Conservation (phyloP, 2,797 vertebrate species). For the Holocentrus rufus region DNA sequence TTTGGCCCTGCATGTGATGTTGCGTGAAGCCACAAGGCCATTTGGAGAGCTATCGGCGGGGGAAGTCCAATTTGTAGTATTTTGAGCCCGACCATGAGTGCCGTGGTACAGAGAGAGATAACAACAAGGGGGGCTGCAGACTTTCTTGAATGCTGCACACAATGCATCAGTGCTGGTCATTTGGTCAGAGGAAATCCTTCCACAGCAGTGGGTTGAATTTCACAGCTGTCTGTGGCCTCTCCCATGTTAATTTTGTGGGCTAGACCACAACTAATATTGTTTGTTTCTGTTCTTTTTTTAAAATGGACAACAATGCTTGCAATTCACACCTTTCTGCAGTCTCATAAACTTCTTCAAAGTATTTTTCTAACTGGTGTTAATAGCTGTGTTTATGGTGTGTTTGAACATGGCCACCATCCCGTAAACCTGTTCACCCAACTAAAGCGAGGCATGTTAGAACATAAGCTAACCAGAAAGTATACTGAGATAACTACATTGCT, state of each 20-base stretch:
- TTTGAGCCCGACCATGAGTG: constrained; percentile 14
- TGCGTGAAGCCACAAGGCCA: constrained; percentile 69
- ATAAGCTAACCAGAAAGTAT: too few species aligned
- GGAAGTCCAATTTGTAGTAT: constrained; percentile 25
- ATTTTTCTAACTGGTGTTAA: constrained; percentile 52
- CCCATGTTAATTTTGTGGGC: constrained; percentile 28
- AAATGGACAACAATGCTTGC: constrained; percentile 15
- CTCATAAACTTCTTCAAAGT: constrained; percentile 59
- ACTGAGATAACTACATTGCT: too few species aligned
- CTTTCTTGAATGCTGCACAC: constrained; percentile 13
- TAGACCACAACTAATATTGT: not conserved
- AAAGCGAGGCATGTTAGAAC: not conserved
- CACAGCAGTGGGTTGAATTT: constrained; percentile 46
- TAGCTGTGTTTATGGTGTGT: constrained; percentile 50
- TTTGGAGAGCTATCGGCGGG: constrained; percentile 60
- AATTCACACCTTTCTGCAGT: constrained; percentile 53
- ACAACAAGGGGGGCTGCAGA: constrained; percentile 8
- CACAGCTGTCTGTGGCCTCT: constrained; percentile 31
- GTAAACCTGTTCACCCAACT: constrained; percentile 31
- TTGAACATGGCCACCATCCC: constrained; percentile 31
- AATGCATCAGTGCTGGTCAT: not conserved
- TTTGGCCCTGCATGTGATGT: constrained; percentile 57
- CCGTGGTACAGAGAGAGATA: constrained; percentile 7
- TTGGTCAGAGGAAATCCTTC: constrained; percentile 16
- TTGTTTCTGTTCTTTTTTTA: constrained; percentile 44